Percentiles rank a stretch among this genome's conserved stretches.
Evolutionary conservation across 2,888 invertebrate genomes (phyloP).

Genomic region (Cephalotes varians): DNA sequence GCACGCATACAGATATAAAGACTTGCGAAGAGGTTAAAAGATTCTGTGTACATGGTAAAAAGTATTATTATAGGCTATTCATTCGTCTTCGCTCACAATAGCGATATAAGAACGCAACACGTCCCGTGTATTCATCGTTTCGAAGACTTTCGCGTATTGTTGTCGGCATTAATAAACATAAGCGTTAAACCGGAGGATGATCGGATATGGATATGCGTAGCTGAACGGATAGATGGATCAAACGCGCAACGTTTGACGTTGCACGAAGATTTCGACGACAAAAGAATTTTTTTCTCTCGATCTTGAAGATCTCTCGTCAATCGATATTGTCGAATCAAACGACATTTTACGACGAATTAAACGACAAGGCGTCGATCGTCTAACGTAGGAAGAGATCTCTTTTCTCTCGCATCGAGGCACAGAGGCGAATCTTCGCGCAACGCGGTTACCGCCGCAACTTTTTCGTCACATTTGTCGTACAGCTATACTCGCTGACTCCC

Average conservation of each 20-base stretch:
- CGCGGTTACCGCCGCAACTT: not conserved
- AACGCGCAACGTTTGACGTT: not conserved
- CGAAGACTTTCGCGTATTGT: constrained; percentile 8
- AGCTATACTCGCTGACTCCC: constrained; percentile 37
- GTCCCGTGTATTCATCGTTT: constrained; percentile 10
- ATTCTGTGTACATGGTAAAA: constrained; percentile 5
- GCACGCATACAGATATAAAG: not conserved
- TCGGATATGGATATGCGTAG: not conserved
- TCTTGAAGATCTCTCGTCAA: not conserved
- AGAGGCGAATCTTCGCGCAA: constrained; percentile 43
- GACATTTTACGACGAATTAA: not conserved
- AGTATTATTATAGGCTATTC: constrained; percentile 8
- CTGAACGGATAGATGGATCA: not conserved
- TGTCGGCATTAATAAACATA: constrained; percentile 35
- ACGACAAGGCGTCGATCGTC: not conserved
- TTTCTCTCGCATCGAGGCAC: constrained; percentile 59
- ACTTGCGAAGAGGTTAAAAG: not conserved
- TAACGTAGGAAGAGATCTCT: constrained; percentile 61
- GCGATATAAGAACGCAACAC: not conserved
- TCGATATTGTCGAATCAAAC: not conserved
- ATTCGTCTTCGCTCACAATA: constrained; percentile 2
- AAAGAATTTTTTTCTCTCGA: not conserved
- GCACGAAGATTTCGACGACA: not conserved
- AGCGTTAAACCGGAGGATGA: constrained; percentile 1
- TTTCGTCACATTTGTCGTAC: not conserved